These are phyloP conservation scores for Sphaeridia pumilis DNA, from an alignment of 2,888 invertebrate genomes.

Conservation along the genomic window DNA sequence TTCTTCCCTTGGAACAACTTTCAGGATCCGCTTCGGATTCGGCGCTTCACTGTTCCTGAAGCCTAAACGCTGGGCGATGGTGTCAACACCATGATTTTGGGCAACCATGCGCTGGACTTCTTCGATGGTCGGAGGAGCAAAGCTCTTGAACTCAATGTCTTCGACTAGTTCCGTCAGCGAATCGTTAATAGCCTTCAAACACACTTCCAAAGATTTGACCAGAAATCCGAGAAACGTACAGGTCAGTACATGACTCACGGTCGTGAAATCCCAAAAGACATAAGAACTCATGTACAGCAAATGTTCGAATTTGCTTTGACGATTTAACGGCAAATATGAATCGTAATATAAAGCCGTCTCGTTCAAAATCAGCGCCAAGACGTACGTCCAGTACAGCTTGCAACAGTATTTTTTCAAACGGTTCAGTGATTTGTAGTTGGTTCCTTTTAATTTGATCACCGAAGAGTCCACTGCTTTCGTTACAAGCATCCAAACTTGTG, in stretches of 20 bases:
- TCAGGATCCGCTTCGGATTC: background rate
- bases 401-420: background rate
- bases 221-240: conserved; percentile 21
- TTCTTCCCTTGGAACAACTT: background rate
- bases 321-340: too few species aligned
- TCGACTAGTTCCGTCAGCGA: conserved; percentile 15
- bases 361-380: background rate
- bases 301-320: too few species aligned
- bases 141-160: background rate
- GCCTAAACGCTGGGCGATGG: background rate
- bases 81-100: conserved; percentile 1
- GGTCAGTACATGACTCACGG: conserved; percentile 21
- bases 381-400: background rate
- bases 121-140: background rate
- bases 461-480: conserved; percentile 22
- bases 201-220: conserved; percentile 17
- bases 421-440: conserved; percentile 1
- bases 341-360: too few species aligned
- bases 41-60: background rate
- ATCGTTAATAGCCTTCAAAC: conserved; percentile 19
- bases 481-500: conserved; percentile 21
- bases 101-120: background rate
- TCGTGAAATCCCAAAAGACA: conserved; percentile 20
- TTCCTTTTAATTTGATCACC: conserved; percentile 23
- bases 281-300: conserved; percentile 7